phyloP scores from a whole-genome alignment of 2,113 vertebrate genomes.

The Periophthalmus modestus region DNA sequence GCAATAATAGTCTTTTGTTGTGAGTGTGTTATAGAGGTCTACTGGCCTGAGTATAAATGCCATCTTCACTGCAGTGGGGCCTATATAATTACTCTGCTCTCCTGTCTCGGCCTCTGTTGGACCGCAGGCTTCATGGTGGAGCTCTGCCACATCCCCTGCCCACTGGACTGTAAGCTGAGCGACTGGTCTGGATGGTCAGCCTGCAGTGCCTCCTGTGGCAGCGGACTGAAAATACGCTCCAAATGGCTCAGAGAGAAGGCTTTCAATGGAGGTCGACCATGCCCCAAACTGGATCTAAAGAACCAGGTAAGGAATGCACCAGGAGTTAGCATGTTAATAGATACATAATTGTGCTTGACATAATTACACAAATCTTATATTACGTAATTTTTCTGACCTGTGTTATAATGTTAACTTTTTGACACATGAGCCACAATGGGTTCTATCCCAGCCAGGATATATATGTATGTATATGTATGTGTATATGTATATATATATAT shows the following conservation, averaged over 20 bases:
- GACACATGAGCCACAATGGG: no score
- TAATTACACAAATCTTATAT: no score
- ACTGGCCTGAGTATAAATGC: conserved; percentile 41
- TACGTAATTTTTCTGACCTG: no score
- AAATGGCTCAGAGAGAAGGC: conserved; percentile 96
- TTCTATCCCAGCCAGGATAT: no score
- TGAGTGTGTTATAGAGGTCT: conserved; percentile 54
- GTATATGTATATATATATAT: no score
- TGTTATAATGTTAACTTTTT: no score
- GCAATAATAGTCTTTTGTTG: conserved; percentile 52
- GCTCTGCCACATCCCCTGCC: conserved; percentile 87
- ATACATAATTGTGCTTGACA: no score
- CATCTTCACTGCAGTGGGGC: conserved; percentile 26
- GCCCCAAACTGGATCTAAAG: conserved; percentile 93
- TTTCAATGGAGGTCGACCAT: conserved; percentile 93
- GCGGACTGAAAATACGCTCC: conserved; percentile 87
- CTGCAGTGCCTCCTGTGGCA: conserved; percentile 90
- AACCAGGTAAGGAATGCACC: conserved; percentile 87
- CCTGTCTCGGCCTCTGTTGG: conserved; percentile 46
- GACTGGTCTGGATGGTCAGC: conserved; percentile 92
- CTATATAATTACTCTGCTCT: conserved; percentile 28
- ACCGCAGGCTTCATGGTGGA: conserved; percentile 89
- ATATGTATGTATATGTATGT: no score
- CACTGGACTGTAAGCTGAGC: conserved; percentile 95
- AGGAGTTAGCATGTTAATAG: not conserved